phyloP scores from a whole-genome alignment of 35 echinoderm and acorn worm species.

The Apostichopus parvimensis region DNA sequence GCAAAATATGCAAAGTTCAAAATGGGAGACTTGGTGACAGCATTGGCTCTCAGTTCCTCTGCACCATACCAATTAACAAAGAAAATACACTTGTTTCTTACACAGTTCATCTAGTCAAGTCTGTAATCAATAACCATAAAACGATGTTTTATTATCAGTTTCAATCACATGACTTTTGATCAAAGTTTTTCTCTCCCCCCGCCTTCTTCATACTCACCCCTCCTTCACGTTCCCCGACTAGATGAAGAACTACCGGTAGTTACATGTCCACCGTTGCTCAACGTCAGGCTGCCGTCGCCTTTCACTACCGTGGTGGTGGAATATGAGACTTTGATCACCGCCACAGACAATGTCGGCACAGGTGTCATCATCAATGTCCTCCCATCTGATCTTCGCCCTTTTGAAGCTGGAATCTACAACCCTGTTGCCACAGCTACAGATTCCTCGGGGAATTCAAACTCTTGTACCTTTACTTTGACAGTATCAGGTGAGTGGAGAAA shows the following conservation, averaged over 20 bases:
- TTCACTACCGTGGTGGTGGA: neutral
- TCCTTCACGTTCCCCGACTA: neutral
- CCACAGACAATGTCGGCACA: neutral
- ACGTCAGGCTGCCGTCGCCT: neutral
- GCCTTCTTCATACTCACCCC: too few relatives aligned
- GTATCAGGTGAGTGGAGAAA: slow-evolving; percentile 2
- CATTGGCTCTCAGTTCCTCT: too few relatives aligned
- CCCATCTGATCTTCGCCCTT: neutral
- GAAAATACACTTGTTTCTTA: too few relatives aligned
- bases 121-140: too few relatives aligned
- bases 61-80: too few relatives aligned
- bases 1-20: too few relatives aligned
- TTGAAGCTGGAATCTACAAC: neutral
- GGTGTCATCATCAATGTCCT: neutral
- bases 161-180: too few relatives aligned
- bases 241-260: slow-evolving; percentile 6
- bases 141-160: too few relatives aligned
- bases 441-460: neutral
- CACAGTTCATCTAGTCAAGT: too few relatives aligned
- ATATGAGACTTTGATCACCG: neutral
- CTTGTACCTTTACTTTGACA: slow-evolving; percentile 14
- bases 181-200: too few relatives aligned
- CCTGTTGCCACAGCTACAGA: slow-evolving; percentile 14
- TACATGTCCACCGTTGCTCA: neutral
- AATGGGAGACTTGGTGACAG: too few relatives aligned